Percentiles rank a stretch among this genome's conserved stretches.
phyloP scores from a whole-genome alignment of 1,140 invertebrate species.

The Bathynomus jamesi region DNA sequence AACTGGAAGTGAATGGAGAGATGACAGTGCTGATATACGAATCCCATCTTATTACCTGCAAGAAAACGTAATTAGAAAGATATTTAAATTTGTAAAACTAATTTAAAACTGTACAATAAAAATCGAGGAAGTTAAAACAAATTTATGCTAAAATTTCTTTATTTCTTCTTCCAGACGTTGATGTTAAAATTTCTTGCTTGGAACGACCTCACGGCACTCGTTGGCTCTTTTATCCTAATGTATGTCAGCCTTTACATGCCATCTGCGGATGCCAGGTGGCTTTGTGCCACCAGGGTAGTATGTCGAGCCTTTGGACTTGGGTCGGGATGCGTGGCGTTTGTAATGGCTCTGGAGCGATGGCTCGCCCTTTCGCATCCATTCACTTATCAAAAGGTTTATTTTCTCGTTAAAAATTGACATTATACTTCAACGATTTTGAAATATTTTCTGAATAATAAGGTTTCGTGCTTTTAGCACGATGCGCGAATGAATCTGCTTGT shows the following conservation, averaged over 20 bases:
- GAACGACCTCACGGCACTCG: constrained; percentile 65
- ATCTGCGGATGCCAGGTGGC: constrained; percentile 24
- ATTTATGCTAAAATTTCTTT: background rate
- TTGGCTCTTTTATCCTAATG: constrained; percentile 51
- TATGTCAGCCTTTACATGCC: constrained; percentile 50
- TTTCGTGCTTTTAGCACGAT: no score
- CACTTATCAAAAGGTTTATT: constrained; percentile 81
- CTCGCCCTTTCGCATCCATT: constrained; percentile 77
- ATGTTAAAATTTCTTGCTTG: constrained; percentile 66
- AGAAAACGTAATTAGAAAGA: background rate
- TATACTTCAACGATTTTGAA: no score
- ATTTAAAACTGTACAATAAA: background rate
- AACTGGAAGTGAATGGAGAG: no score
- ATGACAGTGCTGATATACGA: no score
- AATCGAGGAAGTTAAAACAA: background rate
- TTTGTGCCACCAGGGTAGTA: constrained; percentile 61
- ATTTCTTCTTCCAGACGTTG: constrained; percentile 53
- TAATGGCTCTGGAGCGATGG: constrained; percentile 79
- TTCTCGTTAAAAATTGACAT: no score
- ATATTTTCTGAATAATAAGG: no score
- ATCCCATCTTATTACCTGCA: no score
- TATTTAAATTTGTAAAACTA: background rate
- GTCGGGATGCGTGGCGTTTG: constrained; percentile 73
- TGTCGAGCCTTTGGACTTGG: constrained; percentile 73
- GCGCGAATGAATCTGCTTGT: no score